phyloP scores from a whole-genome alignment of 2,797 vertebrate species.

The Momotus momota region DNA sequence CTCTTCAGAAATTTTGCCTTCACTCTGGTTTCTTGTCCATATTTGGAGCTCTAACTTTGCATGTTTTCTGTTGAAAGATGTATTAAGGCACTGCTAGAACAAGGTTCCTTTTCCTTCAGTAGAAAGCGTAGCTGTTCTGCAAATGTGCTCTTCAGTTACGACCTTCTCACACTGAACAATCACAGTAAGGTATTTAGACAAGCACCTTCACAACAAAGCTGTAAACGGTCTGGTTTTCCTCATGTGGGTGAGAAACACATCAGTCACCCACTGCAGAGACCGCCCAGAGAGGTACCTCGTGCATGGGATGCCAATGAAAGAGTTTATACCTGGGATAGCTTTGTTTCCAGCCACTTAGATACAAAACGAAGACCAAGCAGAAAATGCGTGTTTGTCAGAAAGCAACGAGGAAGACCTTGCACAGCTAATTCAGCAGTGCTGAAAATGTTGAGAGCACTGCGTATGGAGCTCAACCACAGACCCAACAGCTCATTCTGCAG shows the following conservation, averaged over 20 bases:
- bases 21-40: background rate
- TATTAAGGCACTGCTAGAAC: background rate
- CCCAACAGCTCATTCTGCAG: background rate
- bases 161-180: background rate
- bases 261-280: background rate
- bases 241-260: background rate
- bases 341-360: background rate
- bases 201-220: background rate
- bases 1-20: background rate
- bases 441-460: background rate
- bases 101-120: background rate
- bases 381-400: fast-evolving
- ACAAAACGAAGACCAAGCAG: background rate
- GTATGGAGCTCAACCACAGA: background rate
- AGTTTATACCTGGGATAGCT: background rate
- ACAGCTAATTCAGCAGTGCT: background rate
- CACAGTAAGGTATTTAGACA: background rate
- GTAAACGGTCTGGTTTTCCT: background rate
- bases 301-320: background rate
- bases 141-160: background rate
- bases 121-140: background rate
- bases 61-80: background rate
- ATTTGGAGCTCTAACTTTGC: background rate
- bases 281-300: background rate
- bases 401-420: background rate